Evolutionary conservation across 2,113 vertebrate genomes (phyloP).

Genomic region (Triplophysa siluroides): DNA sequence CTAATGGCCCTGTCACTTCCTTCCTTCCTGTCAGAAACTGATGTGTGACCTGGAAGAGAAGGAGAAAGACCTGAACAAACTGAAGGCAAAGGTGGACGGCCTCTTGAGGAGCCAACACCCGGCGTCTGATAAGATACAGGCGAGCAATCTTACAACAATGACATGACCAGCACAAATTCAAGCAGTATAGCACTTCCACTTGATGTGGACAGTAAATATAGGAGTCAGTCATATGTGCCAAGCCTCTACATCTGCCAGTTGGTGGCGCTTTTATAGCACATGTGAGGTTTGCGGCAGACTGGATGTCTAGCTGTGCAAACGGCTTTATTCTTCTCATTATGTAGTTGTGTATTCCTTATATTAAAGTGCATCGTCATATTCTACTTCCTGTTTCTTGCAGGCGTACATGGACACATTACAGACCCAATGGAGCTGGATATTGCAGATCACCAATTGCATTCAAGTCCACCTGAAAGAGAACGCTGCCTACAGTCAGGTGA

Average conservation of each 20-base stretch:
- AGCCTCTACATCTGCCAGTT: too few relatives aligned
- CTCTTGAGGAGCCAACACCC: conserved; percentile 87
- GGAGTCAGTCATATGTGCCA: too few relatives aligned
- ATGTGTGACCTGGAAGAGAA: conserved; percentile 94
- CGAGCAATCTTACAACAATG: conserved; percentile 55
- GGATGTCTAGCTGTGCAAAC: too few relatives aligned
- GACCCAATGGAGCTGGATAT: conserved; percentile 99
- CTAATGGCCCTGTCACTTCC: not conserved
- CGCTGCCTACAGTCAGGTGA: conserved; percentile 92
- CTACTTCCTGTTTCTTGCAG: conserved; percentile 58
- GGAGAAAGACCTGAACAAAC: conserved; percentile 94
- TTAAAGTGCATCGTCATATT: too few relatives aligned
- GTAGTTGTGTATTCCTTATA: not conserved
- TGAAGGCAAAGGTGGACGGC: conserved; percentile 88
- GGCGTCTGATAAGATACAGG: conserved; percentile 94
- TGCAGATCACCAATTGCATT: conserved; percentile 97
- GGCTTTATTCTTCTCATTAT: too few relatives aligned
- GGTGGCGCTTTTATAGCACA: too few relatives aligned
- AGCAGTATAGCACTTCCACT: too few relatives aligned
- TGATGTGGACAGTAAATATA: too few relatives aligned
- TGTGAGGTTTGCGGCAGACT: too few relatives aligned
- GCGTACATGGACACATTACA: conserved; percentile 98
- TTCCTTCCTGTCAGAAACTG: conserved; percentile 73
- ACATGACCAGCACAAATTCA: not conserved
- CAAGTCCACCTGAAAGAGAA: conserved; percentile 95